Evolutionary conservation across 2,113 vertebrate species (phyloP).

Genomic region (Morone saxatilis): DNA sequence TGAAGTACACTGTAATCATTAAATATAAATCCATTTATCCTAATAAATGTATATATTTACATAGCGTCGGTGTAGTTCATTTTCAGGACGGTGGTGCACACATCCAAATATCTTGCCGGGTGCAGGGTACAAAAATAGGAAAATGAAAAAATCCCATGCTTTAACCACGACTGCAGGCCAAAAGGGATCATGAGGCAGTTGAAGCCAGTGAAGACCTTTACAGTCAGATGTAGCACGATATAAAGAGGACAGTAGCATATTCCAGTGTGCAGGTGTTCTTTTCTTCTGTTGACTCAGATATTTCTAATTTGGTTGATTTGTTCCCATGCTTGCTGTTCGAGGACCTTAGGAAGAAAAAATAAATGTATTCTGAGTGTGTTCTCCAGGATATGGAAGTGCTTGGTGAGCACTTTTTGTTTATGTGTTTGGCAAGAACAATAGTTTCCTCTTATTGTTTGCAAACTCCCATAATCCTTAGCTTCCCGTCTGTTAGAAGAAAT

Average conservation of each 20-base stretch:
- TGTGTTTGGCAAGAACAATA: slow-evolving; percentile 47
- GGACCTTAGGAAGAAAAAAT: slow-evolving; percentile 53
- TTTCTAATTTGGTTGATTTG: slow-evolving; percentile 52
- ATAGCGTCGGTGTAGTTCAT: slow-evolving; percentile 46
- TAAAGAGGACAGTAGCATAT: slow-evolving; percentile 59
- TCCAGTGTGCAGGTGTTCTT: slow-evolving; percentile 58
- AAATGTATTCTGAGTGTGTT: slow-evolving; percentile 41
- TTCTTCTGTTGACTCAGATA: slow-evolving; percentile 53
- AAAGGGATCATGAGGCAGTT: slow-evolving; percentile 52
- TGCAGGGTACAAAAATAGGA: slow-evolving; percentile 77
- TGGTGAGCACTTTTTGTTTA: slow-evolving; percentile 47
- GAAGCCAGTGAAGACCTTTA: slow-evolving; percentile 52
- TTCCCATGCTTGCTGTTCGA: slow-evolving; percentile 66
- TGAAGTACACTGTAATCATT: slow-evolving; percentile 36
- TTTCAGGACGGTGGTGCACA: slow-evolving; percentile 32
- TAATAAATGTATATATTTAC: slow-evolving; percentile 66
- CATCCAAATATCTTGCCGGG: slow-evolving; percentile 48
- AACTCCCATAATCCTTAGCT: slow-evolving; percentile 46
- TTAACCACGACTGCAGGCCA: slow-evolving; percentile 52
- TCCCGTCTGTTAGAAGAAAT: slow-evolving; percentile 31
- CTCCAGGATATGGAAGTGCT: slow-evolving; percentile 46
- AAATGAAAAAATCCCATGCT: slow-evolving; percentile 61
- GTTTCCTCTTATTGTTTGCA: slow-evolving; percentile 50
- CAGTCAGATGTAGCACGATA: slow-evolving; percentile 42
- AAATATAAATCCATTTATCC: slow-evolving; percentile 65